Conservation (phyloP, 2,888 invertebrate genomes). For the Agrypnus murinus region DNA sequence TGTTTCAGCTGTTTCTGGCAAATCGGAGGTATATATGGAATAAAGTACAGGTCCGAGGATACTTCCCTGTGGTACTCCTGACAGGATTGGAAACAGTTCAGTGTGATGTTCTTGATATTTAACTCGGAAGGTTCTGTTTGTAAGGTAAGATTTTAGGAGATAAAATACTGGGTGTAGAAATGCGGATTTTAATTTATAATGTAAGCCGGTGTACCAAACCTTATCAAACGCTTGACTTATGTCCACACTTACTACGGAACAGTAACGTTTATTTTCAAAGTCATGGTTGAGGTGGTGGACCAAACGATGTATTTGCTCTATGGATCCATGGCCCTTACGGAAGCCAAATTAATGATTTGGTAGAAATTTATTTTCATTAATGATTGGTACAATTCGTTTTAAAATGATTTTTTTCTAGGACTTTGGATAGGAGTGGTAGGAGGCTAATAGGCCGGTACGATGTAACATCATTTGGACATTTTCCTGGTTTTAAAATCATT, state of each 20-base stretch:
- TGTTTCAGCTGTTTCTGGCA: no score
- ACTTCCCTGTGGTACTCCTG: conserved; percentile 24
- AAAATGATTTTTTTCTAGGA: conserved; percentile 23
- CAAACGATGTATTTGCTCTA: conserved; percentile 9
- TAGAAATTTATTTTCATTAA: conserved; percentile 5
- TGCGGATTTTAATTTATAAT: conserved; percentile 18
- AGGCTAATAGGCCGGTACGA: no score
- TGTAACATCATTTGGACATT: no score
- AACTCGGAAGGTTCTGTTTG: conserved; percentile 11
- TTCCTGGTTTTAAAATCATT: no score
- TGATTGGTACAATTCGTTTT: conserved; percentile 16
- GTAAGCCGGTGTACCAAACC: conserved; percentile 13
- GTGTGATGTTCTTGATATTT: conserved; percentile 18
- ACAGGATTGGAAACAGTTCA: conserved; percentile 1
- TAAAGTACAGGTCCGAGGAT: conserved; percentile 2
- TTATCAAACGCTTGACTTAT: conserved; percentile 22
- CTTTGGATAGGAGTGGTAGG: no score
- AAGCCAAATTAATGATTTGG: conserved; percentile 1
- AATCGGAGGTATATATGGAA: no score
- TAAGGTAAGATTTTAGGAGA: conserved; percentile 19
- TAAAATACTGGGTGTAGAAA: conserved; percentile 18
- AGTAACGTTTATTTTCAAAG: conserved; percentile 24
- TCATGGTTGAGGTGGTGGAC: conserved; percentile 8
- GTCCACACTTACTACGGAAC: conserved; percentile 16
- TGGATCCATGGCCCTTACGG: conserved; percentile 17